Base-by-base conservation (phyloP, 1,140 invertebrate genomes). In the Diprion similis region DNA sequence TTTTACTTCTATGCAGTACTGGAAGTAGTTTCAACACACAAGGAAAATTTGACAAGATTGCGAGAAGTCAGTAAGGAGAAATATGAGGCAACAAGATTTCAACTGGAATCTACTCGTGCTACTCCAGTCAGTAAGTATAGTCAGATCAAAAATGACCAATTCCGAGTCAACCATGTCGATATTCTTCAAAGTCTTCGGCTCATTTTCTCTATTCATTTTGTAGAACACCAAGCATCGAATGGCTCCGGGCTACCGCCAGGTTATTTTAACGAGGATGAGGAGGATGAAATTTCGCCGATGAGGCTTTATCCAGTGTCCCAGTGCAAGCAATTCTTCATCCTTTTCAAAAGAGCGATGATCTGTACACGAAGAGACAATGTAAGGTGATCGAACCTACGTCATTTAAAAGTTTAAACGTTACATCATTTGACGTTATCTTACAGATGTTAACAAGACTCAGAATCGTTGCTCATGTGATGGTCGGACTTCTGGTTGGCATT, bases 401-500 rank as follows among this genome's bases (percentile, higher is more conserved):
- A 71, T 51, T 76, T 71, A 70, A 59, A 72, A 68, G 1, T 76
- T 59, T 13, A 51, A 46, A 64, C n/a, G 46, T 70, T 11, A 18
- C 24, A 15, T 72, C 13, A n/a, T 72, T 70, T 24, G 18, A 73
- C 80, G 76, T 76, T 78, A 71, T 82, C 78, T 84, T 89, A 70
- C 82, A 95, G 94, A 91, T 92, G 13, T 78, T 95, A 77, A 94
- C 94, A 2, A 91, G 92, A 80, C 87, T 97, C 75, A 90, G 95
- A 59, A 80, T 96, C 13, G 82, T 90, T 0, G 92, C 92, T 18
- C 95, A 97, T 78, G 75, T 95, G 0, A 48, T 93, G 10, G 91
- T 96, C 46, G 95, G 92, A 6, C 77, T 97, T 66, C 83, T 97
- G n/a, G 89, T 97, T 71, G 95, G 96, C 13, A 83, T 92, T 19